Evolutionary conservation across 1,140 invertebrate species (phyloP), one percentile per base, ranked within the genome.

Genomic region (Teleogryllus occipitalis): DNA sequence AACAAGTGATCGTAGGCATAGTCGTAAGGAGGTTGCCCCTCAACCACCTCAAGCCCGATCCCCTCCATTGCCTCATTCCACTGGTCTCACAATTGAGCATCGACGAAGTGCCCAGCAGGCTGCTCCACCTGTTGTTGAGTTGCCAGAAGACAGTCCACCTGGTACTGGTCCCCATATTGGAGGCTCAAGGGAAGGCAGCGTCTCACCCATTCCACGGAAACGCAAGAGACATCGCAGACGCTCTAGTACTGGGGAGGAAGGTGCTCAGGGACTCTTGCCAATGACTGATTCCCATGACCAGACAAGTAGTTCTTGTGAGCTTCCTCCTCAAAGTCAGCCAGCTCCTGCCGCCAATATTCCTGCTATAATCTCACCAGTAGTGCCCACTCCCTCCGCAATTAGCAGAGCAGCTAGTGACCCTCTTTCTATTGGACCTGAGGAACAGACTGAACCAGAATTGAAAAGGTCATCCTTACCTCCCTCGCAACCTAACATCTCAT

Each of bases 41-140:
- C 83, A 87, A 81, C 85, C 87, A 75, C 88, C 88, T 0, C 84
- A 84, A 5, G 81, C 83, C 18, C 75, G 82, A 49, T 80, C 78
- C 10, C 47, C 78, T 39, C 78, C 73, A 8, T 18, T 49, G 27
- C n/a, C 72, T 46, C 78, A 79, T 21, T 79, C 78, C 47, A 77
- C 46, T 15, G 15, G 72, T 47, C 39, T 73, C 18, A 77, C 81
- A 27, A 81, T 79, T 75, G 80, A 81, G 75, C 81, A 78, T n/a
- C 73, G 77, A 39, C 74, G 79, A n/a, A 14, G 27, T 72, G 54
- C 75, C 22, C 79, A 47, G 46, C 78, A 6, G 15, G 65, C 80
- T 65, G 8, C 75, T 78, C 65, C 80, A 47, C 48, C 49, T 18
- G 27, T 49, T 14, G 47, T 79, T 48, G 78, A 79, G 22, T 47